Percentiles rank a stretch among this genome's conserved stretches.
Evolutionary conservation across 2,888 invertebrate genomes (phyloP).

Genomic region (Sthenelais limicola): DNA sequence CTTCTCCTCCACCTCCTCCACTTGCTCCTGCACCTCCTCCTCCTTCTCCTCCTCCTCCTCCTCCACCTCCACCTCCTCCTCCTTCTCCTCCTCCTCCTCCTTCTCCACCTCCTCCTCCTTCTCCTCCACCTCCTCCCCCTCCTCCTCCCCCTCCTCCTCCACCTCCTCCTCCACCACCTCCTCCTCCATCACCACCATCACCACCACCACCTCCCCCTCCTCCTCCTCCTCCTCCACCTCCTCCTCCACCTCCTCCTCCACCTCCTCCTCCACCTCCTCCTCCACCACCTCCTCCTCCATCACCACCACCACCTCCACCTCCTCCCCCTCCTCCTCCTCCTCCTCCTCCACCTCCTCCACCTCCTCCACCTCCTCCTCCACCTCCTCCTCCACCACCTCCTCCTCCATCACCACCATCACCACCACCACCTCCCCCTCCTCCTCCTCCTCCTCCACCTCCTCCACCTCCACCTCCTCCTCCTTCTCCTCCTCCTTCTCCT

Average conservation of each 20-base stretch:
- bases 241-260: too few species aligned
- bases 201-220: conserved; percentile 8
- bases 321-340: conserved; percentile 9
- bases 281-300: background rate
- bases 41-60: conserved; percentile 1
- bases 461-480: background rate
- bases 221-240: background rate
- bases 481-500: background rate
- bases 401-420: too few species aligned
- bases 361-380: conserved; percentile 1
- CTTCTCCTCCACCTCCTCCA: too few species aligned
- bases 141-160: background rate
- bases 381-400: conserved; percentile 31
- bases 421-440: conserved; percentile 1
- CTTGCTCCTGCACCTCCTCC: too few species aligned
- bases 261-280: conserved; percentile 4
- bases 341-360: conserved; percentile 1
- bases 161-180: background rate
- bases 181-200: background rate
- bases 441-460: too few species aligned
- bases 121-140: too few species aligned
- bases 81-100: too few species aligned
- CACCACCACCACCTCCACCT: too few species aligned
- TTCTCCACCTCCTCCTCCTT: too few species aligned
- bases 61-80: too few species aligned